Evolutionary conservation across 2,797 vertebrate species (phyloP), one percentile per base, ranked within the genome.

Genomic region (Cichlasoma orientale): DNA sequence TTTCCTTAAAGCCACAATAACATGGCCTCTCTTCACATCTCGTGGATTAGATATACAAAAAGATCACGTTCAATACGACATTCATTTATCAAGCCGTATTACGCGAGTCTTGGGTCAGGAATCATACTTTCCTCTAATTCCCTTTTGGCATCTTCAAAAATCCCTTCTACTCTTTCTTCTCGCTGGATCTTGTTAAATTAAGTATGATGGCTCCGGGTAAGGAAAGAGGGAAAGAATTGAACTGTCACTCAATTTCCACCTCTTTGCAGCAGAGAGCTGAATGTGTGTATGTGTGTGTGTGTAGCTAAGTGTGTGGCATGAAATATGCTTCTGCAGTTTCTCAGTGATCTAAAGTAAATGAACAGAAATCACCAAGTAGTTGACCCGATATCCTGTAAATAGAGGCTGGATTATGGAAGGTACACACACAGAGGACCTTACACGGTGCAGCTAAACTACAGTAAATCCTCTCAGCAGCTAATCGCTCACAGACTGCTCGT

Each of bases 381-480:
- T 83, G 85, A 89, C 85, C 79, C 61, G 50, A 71, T 78, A 75
- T 73, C 36, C n/a, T 68, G 73, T 75, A 68, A 83, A 90, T 76
- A 91, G 84, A 84, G 61, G 63, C 70, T 50, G 14, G 31, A 82
- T 59, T 54, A 78, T 33, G 41, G 68, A 29, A 31, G 29, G 74
- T 29, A 25, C 19, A 29, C 70, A 71, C 76, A 53, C 68, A 57
- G 16, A 75, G 72, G 79, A 77, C 82, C 27, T 71, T 18, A 73
- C 47, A 75, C 54, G 73, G 80, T 72, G 66, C 83, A 77, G 77
- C 79, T 59, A 31, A 85, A 88, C 79, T 66, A 38, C 83, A 89
- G 77, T 81, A 91, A 91, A 89, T 91, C 88, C 86, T 79, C 86
- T 90, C 87, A 84, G 83, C 76, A 50, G 82, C 82, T 89, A 90